Conservation (phyloP, 2,797 vertebrate genomes). For the Furcifer pardalis region DNA sequence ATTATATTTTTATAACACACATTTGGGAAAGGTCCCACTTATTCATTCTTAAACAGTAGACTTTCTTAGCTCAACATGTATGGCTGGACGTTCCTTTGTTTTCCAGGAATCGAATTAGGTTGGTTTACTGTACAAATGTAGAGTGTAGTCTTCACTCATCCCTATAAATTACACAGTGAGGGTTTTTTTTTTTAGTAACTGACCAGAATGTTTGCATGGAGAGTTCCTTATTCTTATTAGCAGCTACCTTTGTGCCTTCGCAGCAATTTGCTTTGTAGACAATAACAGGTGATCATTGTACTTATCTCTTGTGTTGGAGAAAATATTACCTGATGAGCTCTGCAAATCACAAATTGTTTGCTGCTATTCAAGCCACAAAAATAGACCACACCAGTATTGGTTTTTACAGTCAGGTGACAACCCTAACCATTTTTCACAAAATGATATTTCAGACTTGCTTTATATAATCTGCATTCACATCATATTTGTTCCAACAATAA, state of each 20-base stretch:
- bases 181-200: slow-evolving; percentile 42
- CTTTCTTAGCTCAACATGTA: no score
- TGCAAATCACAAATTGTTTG: slow-evolving; percentile 2
- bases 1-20: no score
- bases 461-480: slow-evolving; percentile 45
- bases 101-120: background rate
- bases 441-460: slow-evolving; percentile 60
- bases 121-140: background rate
- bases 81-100: no score
- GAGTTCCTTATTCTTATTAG: background rate
- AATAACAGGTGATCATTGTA: background rate
- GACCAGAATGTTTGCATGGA: background rate
- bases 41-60: no score
- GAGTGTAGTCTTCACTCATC: background rate
- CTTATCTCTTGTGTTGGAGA: background rate
- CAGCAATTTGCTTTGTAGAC: background rate
- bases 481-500: slow-evolving; percentile 48
- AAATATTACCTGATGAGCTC: background rate
- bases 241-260: no score
- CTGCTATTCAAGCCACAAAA: background rate
- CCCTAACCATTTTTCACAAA: slow-evolving; percentile 55
- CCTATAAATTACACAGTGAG: slow-evolving; percentile 58
- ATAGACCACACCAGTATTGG: background rate
- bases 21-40: no score
- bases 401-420: background rate